Base-by-base conservation (phyloP, 2,113 vertebrate genomes). In the Sinocyclocheilus anshuiensis region DNA sequence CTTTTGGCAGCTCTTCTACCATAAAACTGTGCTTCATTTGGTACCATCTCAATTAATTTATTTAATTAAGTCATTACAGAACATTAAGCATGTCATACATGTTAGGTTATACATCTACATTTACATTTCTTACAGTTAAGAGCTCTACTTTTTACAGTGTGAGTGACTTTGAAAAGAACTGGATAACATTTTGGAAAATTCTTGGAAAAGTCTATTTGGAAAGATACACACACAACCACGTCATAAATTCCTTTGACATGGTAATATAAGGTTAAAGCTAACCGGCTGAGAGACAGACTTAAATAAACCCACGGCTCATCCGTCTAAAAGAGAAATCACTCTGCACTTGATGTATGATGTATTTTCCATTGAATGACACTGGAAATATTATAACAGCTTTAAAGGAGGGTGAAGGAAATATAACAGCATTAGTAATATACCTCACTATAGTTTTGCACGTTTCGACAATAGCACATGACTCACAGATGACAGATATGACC, bases 301-400 rank as follows among this genome's bases (percentile, higher is more conserved):
- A 39, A 45, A 77, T 77, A 77, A 77, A 77, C 74, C 74, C n/a
- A 53, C 24, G 45, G 74, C 39, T 77, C 74, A 48, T 24, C n/a
- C 6, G 11, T 77, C 74, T 7, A 53, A 45, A 42, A n/a, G 67
- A 71, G 20, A 69, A 36, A 18, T 36, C 16, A 71, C 29, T 69
- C 65, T 71, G 9, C 67, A 36, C 16, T 20, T 74, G 36, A 74
- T 42, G 36, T 42, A 42, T 74, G 36, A 74, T 42, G 18, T n/a
- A 2, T 74, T 74, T 42, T n/a, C 16, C 36, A 74, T 74, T 74
- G 10, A 1, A 36, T 71, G 29, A 36, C 15, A 71, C 4, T 20
- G 36, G 36, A 74, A 74, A 74, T 10, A 74, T 72, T 9, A 12
- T 22, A 72, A n/a, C 9, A 72, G 20, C 20, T n/a, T 74, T 42